Conservation (phyloP, 1,140 invertebrate species). For the Papilio aristodemus region DNA sequence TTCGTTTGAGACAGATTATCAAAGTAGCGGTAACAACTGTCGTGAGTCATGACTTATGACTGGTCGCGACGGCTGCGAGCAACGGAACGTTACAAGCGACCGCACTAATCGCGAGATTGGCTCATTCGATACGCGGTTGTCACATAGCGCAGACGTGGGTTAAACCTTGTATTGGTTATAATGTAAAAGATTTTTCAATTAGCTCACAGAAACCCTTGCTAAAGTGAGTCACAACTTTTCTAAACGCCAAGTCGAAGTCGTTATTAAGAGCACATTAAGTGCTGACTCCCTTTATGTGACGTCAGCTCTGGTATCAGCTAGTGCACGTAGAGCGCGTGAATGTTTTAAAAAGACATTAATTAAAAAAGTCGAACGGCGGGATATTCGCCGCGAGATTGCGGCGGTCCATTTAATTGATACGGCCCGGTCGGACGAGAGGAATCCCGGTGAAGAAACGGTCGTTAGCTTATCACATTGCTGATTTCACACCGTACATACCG, state of each 20-base stretch:
- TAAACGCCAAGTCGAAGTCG: not conserved
- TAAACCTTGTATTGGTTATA: no score
- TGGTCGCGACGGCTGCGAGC: constrained; percentile 67
- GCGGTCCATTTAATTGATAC: constrained; percentile 73
- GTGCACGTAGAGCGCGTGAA: not conserved
- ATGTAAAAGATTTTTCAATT: no score
- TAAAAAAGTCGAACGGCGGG: constrained; percentile 50
- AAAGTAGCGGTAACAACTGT: constrained; percentile 56
- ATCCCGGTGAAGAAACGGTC: constrained; percentile 69
- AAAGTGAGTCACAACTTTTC: no score
- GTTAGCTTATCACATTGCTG: constrained; percentile 74
- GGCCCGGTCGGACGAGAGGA: constrained; percentile 47
- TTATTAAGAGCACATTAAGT: not conserved
- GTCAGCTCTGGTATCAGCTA: not conserved
- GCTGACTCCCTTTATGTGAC: constrained; percentile 2
- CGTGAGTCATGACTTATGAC: constrained; percentile 35
- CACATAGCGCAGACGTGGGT: constrained; percentile 45
- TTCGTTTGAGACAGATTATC: constrained; percentile 54
- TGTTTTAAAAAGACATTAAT: constrained; percentile 54
- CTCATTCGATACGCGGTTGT: constrained; percentile 59
- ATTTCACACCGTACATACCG: constrained; percentile 67
- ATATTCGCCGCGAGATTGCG: constrained; percentile 61
- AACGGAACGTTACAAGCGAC: constrained; percentile 52
- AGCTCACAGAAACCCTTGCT: no score
- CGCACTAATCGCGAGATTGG: constrained; percentile 55